Conservation (phyloP, 2,888 invertebrate species). For the Drosophila algonquin region DNA sequence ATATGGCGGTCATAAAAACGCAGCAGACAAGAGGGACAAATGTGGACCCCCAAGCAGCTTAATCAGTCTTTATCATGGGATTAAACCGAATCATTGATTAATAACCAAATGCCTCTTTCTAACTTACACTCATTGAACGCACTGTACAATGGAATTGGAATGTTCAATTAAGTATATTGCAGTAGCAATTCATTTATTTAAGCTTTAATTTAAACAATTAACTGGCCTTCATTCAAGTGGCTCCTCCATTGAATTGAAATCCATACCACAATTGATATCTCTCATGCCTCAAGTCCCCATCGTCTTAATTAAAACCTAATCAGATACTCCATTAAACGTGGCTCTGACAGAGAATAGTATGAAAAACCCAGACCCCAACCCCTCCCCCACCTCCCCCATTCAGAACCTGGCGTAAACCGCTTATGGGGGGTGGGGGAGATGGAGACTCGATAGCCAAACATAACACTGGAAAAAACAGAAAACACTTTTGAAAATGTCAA, state of each 20-base stretch:
- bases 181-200: background rate
- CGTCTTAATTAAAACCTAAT: conserved; percentile 41
- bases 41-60: background rate
- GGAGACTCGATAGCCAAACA: background rate
- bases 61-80: no score
- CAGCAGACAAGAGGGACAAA: conserved; percentile 44
- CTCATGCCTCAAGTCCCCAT: background rate
- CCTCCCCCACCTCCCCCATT: conserved; percentile 10
- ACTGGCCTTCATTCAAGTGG: background rate
- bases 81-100: background rate
- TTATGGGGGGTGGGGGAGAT: conserved; percentile 20
- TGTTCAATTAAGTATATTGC: background rate
- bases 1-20: conserved; percentile 64
- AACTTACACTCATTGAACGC: background rate
- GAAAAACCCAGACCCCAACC: conserved; percentile 17
- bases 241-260: no score
- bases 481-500: background rate
- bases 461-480: background rate
- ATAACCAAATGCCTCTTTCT: background rate
- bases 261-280: background rate
- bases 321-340: conserved; percentile 51
- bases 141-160: background rate
- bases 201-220: conserved; percentile 1
- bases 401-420: conserved; percentile 47
- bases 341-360: conserved; percentile 34